Evolutionary conservation across 2,797 vertebrate genomes (phyloP).

Genomic region (Melanotaenia nigrans): DNA sequence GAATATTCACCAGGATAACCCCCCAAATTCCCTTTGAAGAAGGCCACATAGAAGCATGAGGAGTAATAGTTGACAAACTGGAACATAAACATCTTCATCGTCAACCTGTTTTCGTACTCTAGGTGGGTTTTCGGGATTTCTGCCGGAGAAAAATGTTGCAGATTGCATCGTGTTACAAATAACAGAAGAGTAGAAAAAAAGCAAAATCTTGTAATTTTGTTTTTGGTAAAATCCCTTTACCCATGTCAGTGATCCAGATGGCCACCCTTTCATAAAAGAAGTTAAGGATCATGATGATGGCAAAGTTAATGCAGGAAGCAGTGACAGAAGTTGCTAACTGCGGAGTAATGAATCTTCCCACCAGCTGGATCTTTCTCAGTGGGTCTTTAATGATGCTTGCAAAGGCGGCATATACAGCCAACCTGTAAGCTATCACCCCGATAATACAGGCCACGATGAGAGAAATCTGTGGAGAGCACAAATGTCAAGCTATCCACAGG

Average conservation of each 20-base stretch:
- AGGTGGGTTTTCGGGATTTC: conserved; percentile 96
- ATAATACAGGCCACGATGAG: conserved; percentile 93
- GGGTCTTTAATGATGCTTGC: conserved; percentile 91
- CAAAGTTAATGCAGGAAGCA: conserved; percentile 95
- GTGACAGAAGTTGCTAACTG: conserved; percentile 94
- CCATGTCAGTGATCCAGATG: conserved; percentile 97
- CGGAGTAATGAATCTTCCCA: conserved; percentile 90
- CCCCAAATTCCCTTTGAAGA: conserved; percentile 98
- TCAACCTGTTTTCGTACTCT: conserved; percentile 96
- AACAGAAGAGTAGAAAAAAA: neutral
- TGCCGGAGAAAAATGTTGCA: conserved; percentile 60
- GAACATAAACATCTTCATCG: conserved; percentile 98
- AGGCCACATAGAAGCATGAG: conserved; percentile 97
- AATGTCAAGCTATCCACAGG: neutral
- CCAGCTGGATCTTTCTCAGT: conserved; percentile 82
- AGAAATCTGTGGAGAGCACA: conserved; percentile 81
- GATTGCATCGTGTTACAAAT: neutral
- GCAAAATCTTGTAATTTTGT: neutral
- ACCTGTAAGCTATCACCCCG: conserved; percentile 93
- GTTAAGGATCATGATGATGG: conserved; percentile 97
- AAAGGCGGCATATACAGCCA: conserved; percentile 92
- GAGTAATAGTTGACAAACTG: conserved; percentile 99
- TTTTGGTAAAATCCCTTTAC: conserved; percentile 73
- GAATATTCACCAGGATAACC: conserved; percentile 89
- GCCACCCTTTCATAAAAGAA: conserved; percentile 95